A percentile compares a stretch with the other conserved stretches of the same genome.
These are phyloP conservation scores for Okapia johnstoni DNA, from an alignment of 2,113 vertebrate species.

Conservation along the genomic window DNA sequence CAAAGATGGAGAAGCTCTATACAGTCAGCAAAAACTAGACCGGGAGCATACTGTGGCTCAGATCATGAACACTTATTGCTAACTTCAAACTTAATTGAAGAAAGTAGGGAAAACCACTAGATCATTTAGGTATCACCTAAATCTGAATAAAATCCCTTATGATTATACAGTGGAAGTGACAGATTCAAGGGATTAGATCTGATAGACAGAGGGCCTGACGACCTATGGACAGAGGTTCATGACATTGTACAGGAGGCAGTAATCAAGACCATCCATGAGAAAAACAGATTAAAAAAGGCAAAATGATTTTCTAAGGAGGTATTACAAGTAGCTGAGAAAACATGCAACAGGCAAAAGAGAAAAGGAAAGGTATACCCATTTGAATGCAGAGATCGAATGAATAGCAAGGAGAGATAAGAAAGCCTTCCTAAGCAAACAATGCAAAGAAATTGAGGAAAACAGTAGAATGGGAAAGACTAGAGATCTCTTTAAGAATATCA, in stretches of 20 bases:
- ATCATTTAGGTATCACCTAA: not conserved
- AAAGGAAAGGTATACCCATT: not conserved
- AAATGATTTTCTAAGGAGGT: not conserved
- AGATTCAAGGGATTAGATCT: not conserved
- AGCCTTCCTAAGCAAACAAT: not conserved
- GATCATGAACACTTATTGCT: not conserved
- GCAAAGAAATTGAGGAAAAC: not conserved
- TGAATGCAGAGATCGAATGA: not conserved
- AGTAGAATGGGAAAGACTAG: not conserved
- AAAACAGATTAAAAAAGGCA: not conserved
- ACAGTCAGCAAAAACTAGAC: not conserved
- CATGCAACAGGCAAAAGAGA: not conserved
- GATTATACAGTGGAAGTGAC: not conserved
- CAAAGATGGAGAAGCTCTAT: not conserved
- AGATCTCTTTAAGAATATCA: not conserved
- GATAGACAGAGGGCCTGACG: not conserved
- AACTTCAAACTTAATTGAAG: not conserved
- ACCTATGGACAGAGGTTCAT: fast-evolving
- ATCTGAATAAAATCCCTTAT: not conserved
- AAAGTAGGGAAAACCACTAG: not conserved
- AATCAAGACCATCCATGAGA: not conserved
- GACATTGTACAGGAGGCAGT: not conserved
- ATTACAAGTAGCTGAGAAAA: not conserved
- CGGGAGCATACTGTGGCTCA: not conserved
- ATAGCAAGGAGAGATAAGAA: not conserved